Evolutionary conservation across 2,113 vertebrate genomes (phyloP).

Genomic region (Clupea harengus): DNA sequence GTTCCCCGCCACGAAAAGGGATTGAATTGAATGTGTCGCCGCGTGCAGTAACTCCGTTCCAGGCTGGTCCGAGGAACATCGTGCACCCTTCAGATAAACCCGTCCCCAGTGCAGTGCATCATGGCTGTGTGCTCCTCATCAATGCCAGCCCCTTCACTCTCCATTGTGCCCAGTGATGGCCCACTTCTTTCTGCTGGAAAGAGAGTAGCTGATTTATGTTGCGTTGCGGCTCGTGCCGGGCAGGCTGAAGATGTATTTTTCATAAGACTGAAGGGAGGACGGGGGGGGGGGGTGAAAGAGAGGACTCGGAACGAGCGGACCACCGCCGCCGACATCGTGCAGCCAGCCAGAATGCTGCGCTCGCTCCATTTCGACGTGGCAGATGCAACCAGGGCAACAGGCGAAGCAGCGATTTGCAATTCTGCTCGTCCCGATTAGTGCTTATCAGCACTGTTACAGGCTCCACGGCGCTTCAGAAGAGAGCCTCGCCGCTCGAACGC

Average conservation of each 20-base stretch:
- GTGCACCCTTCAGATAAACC: constrained; percentile 23
- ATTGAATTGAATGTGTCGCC: constrained; percentile 3
- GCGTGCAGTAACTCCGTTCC: neutral
- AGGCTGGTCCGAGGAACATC: neutral
- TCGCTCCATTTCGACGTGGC: neutral
- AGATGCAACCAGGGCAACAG: constrained; percentile 6
- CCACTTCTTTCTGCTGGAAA: neutral
- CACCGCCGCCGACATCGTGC: constrained; percentile 2
- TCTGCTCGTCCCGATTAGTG: constrained; percentile 26
- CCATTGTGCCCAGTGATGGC: neutral
- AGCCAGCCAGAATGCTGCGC: neutral
- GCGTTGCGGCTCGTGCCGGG: neutral
- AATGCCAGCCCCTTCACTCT: neutral
- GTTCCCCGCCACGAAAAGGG: neutral
- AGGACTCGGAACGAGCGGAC: constrained; percentile 5
- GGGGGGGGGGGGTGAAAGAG: neutral
- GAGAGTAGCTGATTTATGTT: neutral
- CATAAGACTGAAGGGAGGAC: constrained; percentile 16
- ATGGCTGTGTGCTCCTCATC: neutral
- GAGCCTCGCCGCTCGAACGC: neutral
- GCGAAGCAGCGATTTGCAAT: constrained; percentile 39
- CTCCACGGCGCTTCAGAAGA: constrained; percentile 34
- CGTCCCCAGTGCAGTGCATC: neutral
- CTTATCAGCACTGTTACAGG: constrained; percentile 40
- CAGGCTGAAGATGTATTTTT: constrained; percentile 36